Evolutionary conservation across 2,888 invertebrate genomes (phyloP).

Genomic region (Dryocosmus kuriphilus): DNA sequence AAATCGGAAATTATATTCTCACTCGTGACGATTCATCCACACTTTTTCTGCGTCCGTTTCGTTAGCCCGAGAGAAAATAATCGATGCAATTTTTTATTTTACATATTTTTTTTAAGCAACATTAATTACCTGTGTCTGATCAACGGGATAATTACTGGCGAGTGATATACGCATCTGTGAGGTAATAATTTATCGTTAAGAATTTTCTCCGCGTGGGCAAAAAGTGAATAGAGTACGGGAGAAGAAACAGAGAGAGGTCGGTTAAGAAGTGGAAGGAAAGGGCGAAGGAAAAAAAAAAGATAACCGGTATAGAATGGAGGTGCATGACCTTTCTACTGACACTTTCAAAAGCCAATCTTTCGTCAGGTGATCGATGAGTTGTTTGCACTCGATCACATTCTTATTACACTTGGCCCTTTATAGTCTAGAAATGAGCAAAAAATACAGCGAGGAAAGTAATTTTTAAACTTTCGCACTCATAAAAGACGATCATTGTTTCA

Average conservation of each 20-base stretch:
- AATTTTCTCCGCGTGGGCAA: constrained; percentile 23
- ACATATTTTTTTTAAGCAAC: not conserved
- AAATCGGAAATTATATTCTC: not conserved
- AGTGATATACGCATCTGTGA: constrained; percentile 25
- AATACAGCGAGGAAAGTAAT: constrained; percentile 4
- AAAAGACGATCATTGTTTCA: constrained; percentile 9
- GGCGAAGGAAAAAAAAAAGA: constrained; percentile 11
- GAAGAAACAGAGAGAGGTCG: constrained; percentile 1
- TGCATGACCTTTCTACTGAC: constrained; percentile 37
- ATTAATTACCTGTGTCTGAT: constrained; percentile 19
- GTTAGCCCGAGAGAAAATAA: constrained; percentile 15
- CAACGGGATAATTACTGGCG: constrained; percentile 31
- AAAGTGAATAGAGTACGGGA: constrained; percentile 37
- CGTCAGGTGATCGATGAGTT: constrained; percentile 32
- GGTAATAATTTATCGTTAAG: constrained; percentile 31
- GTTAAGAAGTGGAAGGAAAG: constrained; percentile 30
- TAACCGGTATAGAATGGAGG: constrained; percentile 33
- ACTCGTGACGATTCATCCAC: not conserved
- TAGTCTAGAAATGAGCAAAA: constrained; percentile 5
- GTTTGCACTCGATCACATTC: constrained; percentile 39
- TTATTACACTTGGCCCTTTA: constrained; percentile 39
- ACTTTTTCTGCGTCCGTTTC: constrained; percentile 7
- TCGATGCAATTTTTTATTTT: not conserved
- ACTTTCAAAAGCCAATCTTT: constrained; percentile 39
- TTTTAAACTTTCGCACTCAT: constrained; percentile 17